Percentiles rank a stretch among this genome's conserved stretches.
phyloP scores from a whole-genome alignment of 2,113 vertebrate genomes.

The Phylloscopus whistleri region DNA sequence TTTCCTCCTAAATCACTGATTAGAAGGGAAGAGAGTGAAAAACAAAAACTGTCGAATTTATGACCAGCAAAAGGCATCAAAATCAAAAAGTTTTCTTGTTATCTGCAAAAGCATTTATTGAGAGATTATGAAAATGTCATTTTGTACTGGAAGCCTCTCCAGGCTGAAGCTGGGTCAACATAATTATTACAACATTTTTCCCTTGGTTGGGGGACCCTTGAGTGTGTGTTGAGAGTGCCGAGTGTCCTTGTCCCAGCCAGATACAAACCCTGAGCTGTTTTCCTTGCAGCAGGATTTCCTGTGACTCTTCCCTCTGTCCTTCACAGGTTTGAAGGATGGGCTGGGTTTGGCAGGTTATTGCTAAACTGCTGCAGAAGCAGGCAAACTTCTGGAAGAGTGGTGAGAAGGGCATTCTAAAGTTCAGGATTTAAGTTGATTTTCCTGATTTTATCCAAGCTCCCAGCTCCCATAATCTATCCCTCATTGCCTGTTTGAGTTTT shows the following conservation, averaged over 20 bases:
- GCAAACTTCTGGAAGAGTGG: neutral
- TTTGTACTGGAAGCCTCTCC: neutral
- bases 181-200: neutral
- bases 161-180: neutral
- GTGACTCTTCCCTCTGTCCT: neutral
- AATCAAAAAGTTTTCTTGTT: neutral
- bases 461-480: neutral
- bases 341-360: neutral
- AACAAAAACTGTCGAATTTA: neutral
- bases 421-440: neutral
- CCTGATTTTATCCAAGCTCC: neutral
- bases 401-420: neutral
- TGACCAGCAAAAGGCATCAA: neutral
- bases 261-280: neutral
- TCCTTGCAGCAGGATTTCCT: neutral
- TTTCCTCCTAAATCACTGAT: neutral
- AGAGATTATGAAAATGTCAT: neutral
- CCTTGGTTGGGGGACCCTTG: neutral
- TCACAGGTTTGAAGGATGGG: neutral
- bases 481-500: neutral
- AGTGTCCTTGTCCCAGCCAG: neutral
- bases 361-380: neutral
- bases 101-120: neutral
- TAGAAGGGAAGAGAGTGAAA: neutral
- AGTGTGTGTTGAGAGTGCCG: conserved; percentile 1